Evolutionary conservation across 2,888 invertebrate genomes (phyloP).

Genomic region (Rhagium mordax): DNA sequence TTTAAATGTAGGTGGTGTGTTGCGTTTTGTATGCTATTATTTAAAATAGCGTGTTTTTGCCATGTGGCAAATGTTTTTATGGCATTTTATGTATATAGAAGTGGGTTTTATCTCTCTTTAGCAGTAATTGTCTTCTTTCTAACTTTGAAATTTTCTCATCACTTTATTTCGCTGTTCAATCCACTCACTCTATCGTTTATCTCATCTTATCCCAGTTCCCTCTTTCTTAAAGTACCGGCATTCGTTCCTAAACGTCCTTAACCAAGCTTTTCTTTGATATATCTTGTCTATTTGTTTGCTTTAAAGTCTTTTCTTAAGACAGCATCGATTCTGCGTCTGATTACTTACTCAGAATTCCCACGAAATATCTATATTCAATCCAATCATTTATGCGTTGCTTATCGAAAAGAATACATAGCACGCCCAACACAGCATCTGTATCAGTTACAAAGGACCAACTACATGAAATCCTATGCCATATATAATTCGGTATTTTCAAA

Average conservation of each 20-base stretch:
- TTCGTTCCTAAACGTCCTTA: slow-evolving; percentile 65
- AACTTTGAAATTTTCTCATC: slow-evolving; percentile 67
- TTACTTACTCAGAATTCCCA: slow-evolving; percentile 52
- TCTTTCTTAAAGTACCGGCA: slow-evolving; percentile 64
- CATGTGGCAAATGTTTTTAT: slow-evolving; percentile 50
- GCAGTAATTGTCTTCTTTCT: slow-evolving; percentile 64
- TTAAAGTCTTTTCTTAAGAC: slow-evolving; percentile 58
- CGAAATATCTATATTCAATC: slow-evolving; percentile 42
- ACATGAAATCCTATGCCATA: slow-evolving; percentile 29
- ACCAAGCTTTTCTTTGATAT: slow-evolving; percentile 66
- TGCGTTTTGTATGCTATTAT: neutral
- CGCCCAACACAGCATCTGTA: neutral
- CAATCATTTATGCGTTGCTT: slow-evolving; percentile 8
- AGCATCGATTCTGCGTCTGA: slow-evolving; percentile 61
- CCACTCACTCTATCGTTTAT: slow-evolving; percentile 67
- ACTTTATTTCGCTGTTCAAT: slow-evolving; percentile 67
- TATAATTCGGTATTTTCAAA: slow-evolving; percentile 34
- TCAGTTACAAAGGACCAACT: slow-evolving; percentile 9
- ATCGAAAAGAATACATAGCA: neutral
- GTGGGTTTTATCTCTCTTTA: slow-evolving; percentile 59
- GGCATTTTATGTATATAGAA: slow-evolving; percentile 44
- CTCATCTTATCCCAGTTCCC: slow-evolving; percentile 66
- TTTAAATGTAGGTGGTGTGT: neutral
- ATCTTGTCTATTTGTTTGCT: slow-evolving; percentile 66
- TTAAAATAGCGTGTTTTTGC: slow-evolving; percentile 31